These are phyloP conservation scores for Cantharis nigra DNA, from an alignment of 2,888 invertebrate species.

Conservation along the genomic window DNA sequence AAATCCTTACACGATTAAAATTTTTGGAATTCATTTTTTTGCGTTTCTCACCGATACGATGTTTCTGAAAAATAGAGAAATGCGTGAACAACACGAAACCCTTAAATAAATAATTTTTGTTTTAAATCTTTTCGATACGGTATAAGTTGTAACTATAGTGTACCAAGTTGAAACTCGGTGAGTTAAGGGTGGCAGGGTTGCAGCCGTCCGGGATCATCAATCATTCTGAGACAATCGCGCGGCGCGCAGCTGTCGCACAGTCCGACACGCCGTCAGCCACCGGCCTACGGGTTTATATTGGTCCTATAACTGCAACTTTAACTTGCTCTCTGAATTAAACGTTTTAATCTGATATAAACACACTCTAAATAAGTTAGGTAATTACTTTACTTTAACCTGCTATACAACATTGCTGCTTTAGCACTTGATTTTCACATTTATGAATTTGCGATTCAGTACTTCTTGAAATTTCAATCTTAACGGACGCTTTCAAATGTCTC, in stretches of 20 bases:
- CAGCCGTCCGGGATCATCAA: constrained; percentile 64
- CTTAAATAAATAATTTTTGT: neutral
- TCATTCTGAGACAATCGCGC: constrained; percentile 65
- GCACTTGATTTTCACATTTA: neutral
- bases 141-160: constrained; percentile 44
- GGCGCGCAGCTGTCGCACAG: constrained; percentile 64
- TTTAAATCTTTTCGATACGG: constrained; percentile 25
- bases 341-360: constrained; percentile 51
- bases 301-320: constrained; percentile 47
- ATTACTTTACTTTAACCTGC: constrained; percentile 27
- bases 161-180: constrained; percentile 51
- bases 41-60: neutral
- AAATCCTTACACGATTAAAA: neutral
- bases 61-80: neutral
- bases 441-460: neutral
- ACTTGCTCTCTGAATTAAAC: constrained; percentile 46
- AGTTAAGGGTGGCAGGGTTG: constrained; percentile 52
- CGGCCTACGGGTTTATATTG: constrained; percentile 53
- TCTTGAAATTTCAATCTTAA: neutral
- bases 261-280: constrained; percentile 51
- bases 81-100: neutral
- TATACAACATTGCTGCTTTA: constrained; percentile 2
- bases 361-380: constrained; percentile 31
- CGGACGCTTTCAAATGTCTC: neutral
- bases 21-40: neutral